phyloP scores from a whole-genome alignment of 2,797 vertebrate genomes.

The Agapornis canus region DNA sequence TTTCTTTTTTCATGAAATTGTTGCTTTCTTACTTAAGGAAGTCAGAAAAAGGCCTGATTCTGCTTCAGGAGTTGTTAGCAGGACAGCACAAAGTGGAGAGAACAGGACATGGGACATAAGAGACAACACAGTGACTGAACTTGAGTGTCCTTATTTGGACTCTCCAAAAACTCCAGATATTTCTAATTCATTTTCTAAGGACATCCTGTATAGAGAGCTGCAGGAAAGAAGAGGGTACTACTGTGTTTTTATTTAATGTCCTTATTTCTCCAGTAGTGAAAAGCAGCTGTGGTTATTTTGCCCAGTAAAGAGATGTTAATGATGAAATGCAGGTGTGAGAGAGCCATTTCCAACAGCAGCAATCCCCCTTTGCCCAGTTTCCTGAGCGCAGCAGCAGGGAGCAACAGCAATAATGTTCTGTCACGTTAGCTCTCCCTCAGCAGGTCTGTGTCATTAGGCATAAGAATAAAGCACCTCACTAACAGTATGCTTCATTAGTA shows the following conservation, averaged over 20 bases:
- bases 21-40: background rate
- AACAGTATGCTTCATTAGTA: background rate
- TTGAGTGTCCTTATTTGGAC: background rate
- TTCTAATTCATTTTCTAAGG: background rate
- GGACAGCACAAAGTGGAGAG: background rate
- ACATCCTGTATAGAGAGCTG: background rate
- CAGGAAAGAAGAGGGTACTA: background rate
- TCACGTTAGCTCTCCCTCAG: background rate
- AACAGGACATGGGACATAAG: background rate
- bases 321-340: fast-evolving
- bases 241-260: background rate
- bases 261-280: background rate
- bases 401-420: background rate
- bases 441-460: fast-evolving
- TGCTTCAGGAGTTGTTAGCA: background rate
- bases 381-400: fast-evolving
- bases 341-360: background rate
- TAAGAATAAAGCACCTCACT: background rate
- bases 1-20: background rate
- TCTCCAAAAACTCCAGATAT: background rate
- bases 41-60: background rate
- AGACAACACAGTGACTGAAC: background rate
- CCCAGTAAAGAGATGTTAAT: background rate
- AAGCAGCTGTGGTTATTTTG: background rate
- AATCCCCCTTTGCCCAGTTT: fast-evolving